phyloP scores from a whole-genome alignment of 1,140 invertebrate genomes.

The Megalopta genalis region DNA sequence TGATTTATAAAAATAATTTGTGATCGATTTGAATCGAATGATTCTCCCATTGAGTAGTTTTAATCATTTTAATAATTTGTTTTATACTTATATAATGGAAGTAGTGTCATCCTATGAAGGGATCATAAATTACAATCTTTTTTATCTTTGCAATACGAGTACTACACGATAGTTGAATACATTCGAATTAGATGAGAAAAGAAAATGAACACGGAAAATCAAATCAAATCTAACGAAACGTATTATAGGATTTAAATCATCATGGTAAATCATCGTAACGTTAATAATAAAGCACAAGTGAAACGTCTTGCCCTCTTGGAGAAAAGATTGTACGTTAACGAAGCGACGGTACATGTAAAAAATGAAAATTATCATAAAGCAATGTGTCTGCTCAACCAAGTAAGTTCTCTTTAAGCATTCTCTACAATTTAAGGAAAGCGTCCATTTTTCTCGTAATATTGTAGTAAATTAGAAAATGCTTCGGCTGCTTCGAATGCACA shows the following conservation, averaged over 20 bases:
- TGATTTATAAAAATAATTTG: neutral
- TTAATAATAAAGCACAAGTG: slow-evolving; percentile 73
- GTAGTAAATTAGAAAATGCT: slow-evolving; percentile 14
- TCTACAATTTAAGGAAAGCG: neutral
- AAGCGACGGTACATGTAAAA: slow-evolving; percentile 86
- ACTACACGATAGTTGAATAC: neutral
- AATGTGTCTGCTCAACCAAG: slow-evolving; percentile 84
- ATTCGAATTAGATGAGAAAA: neutral
- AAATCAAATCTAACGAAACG: neutral
- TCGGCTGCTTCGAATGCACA: neutral
- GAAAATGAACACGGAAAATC: neutral
- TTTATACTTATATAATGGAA: too few species aligned
- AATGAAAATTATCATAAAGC: slow-evolving; percentile 85
- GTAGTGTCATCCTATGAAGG: too few species aligned
- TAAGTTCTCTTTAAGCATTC: slow-evolving; percentile 70
- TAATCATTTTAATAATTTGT: too few species aligned
- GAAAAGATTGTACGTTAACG: slow-evolving; percentile 84
- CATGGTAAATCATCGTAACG: slow-evolving; percentile 43
- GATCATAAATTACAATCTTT: too few species aligned
- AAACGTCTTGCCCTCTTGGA: slow-evolving; percentile 67
- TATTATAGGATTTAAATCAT: slow-evolving; percentile 22
- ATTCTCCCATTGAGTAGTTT: neutral
- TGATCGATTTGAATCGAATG: neutral
- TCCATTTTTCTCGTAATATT: neutral
- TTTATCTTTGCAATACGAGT: too few species aligned